Evolutionary conservation across 2,113 vertebrate species (phyloP).

Genomic region (Pangasianodon hypophthalmus): DNA sequence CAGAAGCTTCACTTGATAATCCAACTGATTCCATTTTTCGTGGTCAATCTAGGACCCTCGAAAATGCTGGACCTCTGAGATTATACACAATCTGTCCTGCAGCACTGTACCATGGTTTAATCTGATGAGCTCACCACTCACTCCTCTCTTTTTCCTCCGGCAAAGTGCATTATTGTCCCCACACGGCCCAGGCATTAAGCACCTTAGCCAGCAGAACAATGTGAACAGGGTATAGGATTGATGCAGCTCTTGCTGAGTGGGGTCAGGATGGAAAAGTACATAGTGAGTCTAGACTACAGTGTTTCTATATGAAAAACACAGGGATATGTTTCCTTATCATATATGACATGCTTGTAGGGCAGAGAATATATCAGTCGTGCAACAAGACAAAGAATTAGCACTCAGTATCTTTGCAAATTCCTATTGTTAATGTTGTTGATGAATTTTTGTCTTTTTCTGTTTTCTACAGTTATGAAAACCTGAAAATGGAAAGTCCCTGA

Average conservation of each 20-base stretch:
- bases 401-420: not conserved
- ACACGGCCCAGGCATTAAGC: constrained; percentile 39
- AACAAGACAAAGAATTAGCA: not conserved
- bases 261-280: constrained; percentile 32
- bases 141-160: constrained; percentile 27
- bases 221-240: constrained; percentile 28
- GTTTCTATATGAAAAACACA: constrained; percentile 9
- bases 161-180: constrained; percentile 55
- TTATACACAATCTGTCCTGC: constrained; percentile 64
- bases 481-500: not conserved
- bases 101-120: constrained; percentile 44
- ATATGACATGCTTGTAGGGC: not conserved
- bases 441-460: not conserved
- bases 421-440: not conserved
- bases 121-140: constrained; percentile 43
- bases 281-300: constrained; percentile 4
- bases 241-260: constrained; percentile 24
- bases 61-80: constrained; percentile 60
- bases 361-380: not conserved
- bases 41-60: constrained; percentile 56
- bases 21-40: constrained; percentile 60
- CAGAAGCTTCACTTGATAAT: constrained; percentile 51
- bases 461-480: not conserved
- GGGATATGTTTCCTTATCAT: not conserved
- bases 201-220: constrained; percentile 38